Base-by-base conservation (phyloP, 2,113 vertebrate species). In the Anarrhichthys ocellatus region DNA sequence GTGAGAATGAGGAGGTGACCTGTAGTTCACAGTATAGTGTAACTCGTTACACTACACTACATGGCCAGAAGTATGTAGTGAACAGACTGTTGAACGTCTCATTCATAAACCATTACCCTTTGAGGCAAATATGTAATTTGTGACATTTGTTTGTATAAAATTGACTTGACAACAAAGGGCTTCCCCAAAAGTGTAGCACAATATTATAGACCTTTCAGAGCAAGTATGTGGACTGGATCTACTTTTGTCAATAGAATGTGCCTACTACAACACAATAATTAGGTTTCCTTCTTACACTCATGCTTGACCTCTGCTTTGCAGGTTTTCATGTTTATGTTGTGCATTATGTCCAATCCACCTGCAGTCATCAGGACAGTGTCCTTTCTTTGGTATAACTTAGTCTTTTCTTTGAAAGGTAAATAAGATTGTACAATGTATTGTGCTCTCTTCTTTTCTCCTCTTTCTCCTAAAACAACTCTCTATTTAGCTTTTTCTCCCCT, bases 401-500 rank as follows among this genome's bases (percentile, higher is more conserved):
- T 9, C 9, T 24, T 24, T 65, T 65, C 32, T 42, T 3, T 24
- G 9, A 15, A 27, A 66, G 2, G 13, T 66, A 40, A 65, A 24
- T 40, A n/a, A n/a, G 10, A 65, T n/a, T 65, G 15, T 7, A n/a
- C 6, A 59, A 15, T 29, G 5, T 15, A 15, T 29, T 6, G 14
- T 64, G 8, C n/a, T 61, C 69, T 66, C 58, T 64, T 13, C 62
- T 54, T 68, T 17, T 63, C 64, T 65, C 73, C 71, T 74, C 76
- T 82, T n/a, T n/a, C n/a, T 87, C 62, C 58, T 85, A 66, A 80
- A 80, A 74, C 76, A 80, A 63, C 46, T 84, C 67, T 84, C 40
- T 59, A 44, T 78, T 83, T 76, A 14, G 50, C 34, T 32, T 8
- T 27, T 14, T 10, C 38, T 34, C 11, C 58, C 73, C 40, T n/a